Base-by-base conservation (phyloP, 2,113 vertebrate genomes). In the Andinoacara biseriatus region DNA sequence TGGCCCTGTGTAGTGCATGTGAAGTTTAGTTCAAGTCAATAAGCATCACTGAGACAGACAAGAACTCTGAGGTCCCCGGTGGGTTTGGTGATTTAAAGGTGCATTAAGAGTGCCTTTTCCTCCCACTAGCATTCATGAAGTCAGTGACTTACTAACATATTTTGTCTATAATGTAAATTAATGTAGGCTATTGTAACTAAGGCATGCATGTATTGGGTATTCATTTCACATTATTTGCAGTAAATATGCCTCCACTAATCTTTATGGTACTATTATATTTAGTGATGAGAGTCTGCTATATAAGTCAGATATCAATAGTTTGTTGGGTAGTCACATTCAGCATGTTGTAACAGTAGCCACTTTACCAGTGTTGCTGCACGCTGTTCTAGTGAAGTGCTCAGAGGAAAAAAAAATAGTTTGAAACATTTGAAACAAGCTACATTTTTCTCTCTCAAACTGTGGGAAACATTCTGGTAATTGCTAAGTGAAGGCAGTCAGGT, bases 1-100 rank as follows among this genome's bases (percentile, higher is more conserved):
- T 72, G 46, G 67, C 46, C 67, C 17, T 72, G 29, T 72, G 67
- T 46, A 54, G 46, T 18, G 26, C 46, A 72, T 33, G 67, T 72
- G 67, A 72, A 54, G 46, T 49, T 72, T 72, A 54, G 46, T 72
- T 52, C 3, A 54, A 54, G 46, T 72, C 67, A 72, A 54, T 72
- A n/a, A 72, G 46, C 46, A 72, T 72, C 67, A 72, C 46, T 54
- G 67, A 72, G 46, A 72, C 26, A 33, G 26, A 31, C 46, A 54
- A 72, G 67, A 72, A 72, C 46, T 54, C 46, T 31, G 67, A 54
- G 20, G 67, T 72, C 67, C 9, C 18, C 14, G 3, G 46, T 31
- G 18, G 26, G 10, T 49, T 72, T n/a, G 46, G 17, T 33, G 43
- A 26, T 72, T 52, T 72, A 72, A 54, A 54, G 65, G 20, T 72